Conservation (phyloP, 2,797 vertebrate species). For the Podarcis siculus region DNA sequence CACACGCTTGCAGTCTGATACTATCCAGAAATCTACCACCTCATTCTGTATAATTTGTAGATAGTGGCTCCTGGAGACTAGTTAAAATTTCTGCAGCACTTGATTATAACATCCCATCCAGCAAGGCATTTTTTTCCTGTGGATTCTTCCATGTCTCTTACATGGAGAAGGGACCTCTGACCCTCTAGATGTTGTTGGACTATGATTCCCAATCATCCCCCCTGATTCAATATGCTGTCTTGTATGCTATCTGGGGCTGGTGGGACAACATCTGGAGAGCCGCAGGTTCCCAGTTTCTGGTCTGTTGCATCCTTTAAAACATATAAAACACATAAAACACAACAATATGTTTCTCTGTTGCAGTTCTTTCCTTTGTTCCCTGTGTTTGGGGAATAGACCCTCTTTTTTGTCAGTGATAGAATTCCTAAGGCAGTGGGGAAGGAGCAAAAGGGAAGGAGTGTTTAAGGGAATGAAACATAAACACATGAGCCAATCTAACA, state of each 20-base stretch:
- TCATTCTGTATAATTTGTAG: not conserved
- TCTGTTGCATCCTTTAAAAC: not conserved
- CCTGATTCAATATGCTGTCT: too few relatives aligned
- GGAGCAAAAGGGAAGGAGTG: not conserved
- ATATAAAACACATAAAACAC: too few relatives aligned
- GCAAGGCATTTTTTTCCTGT: fast-evolving
- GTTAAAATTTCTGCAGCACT: not conserved
- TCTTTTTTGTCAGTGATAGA: constrained; percentile 54
- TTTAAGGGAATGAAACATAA: constrained; percentile 65
- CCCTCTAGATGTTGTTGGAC: too few relatives aligned
- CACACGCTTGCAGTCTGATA: not conserved
- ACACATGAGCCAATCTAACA: constrained; percentile 55
- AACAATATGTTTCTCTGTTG: constrained; percentile 28
- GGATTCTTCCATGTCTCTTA: not conserved
- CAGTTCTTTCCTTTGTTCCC: constrained; percentile 49
- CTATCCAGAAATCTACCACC: not conserved
- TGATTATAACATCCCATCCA: fast-evolving
- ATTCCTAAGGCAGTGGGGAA: constrained; percentile 54
- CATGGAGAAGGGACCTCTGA: too few relatives aligned
- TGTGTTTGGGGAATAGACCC: constrained; percentile 45
- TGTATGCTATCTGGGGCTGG: too few relatives aligned
- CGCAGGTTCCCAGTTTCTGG: too few relatives aligned
- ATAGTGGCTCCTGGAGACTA: not conserved
- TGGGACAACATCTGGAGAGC: too few relatives aligned
- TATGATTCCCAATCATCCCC: too few relatives aligned